These are phyloP conservation scores for Thalassoma bifasciatum DNA, from an alignment of 2,113 vertebrate species.

Conservation along the genomic window DNA sequence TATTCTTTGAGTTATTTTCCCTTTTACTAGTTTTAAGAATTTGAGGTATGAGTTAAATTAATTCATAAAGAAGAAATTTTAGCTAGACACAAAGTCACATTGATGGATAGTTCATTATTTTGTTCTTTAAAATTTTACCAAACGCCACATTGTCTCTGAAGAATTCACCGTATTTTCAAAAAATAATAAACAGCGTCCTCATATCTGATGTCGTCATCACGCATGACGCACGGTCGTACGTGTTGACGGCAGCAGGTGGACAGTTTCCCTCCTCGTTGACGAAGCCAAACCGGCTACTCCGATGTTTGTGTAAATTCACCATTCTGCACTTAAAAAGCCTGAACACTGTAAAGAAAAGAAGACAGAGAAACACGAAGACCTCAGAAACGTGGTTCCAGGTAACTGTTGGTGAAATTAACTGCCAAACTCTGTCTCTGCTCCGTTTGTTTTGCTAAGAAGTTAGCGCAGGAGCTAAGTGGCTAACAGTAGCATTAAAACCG, in stretches of 20 bases:
- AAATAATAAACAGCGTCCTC: too few species aligned
- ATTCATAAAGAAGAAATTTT: too few species aligned
- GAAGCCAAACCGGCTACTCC: constrained; percentile 37
- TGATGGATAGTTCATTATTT: too few species aligned
- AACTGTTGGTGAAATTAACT: accelerated
- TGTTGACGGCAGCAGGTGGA: not conserved
- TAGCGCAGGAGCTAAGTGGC: constrained; percentile 55
- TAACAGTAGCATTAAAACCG: constrained; percentile 39
- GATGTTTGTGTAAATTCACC: constrained; percentile 15
- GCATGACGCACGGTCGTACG: constrained; percentile 48
- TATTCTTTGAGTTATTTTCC: too few species aligned
- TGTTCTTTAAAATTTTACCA: too few species aligned
- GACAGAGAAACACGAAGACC: not conserved
- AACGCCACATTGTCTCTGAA: too few species aligned
- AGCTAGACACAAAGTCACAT: too few species aligned
- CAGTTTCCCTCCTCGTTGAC: constrained; percentile 74
- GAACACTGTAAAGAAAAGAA: not conserved
- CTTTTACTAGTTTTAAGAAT: too few species aligned
- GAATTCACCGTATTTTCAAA: too few species aligned
- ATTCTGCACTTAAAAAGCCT: not conserved
- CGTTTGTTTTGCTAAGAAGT: constrained; percentile 46
- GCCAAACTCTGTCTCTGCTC: not conserved
- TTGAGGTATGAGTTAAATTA: too few species aligned
- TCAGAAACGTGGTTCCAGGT: not conserved
- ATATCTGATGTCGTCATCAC: constrained; percentile 2